Evolutionary conservation across 2,888 invertebrate species (phyloP), one percentile per base, ranked within the genome.

Genomic region (Tolmerus cingulatus): DNA sequence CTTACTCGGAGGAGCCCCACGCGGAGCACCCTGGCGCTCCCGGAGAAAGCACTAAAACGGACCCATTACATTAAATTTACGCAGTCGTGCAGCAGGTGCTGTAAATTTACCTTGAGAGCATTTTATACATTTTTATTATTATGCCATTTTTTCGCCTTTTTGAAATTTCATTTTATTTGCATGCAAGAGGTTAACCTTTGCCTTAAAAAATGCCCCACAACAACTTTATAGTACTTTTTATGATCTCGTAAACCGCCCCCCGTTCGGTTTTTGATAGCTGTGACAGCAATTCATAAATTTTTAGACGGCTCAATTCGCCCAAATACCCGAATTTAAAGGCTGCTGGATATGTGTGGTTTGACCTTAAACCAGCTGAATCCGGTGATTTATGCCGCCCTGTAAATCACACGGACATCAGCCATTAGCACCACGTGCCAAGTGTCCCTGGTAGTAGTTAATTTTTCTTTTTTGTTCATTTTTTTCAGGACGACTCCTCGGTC

Each of bases 41-140:
- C n/a, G 14, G n/a, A 37, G 66, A 23, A 27, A 23, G 37, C 23
- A 82, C 27, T 57, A 34, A 46, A 82, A 57, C 27, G 19, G 30
- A 19, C 40, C 37, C 81, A 81, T 81, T 81, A 81, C 19, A 57
- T 23, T 55, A 81, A n/a, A 82, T 23, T 55, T 55, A 82, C 66
- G 82, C 57, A 57, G 37, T 34, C 82, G 37, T 82, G 82, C 57
- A 82, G 82, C 82, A 82, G 82, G 82, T 82, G 82, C 37, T 82
- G 82, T 57, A 57, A 82, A 82, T 82, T 66, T 66, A 82, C 82
- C 37, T 82, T 46, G 16, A 57, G 12, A 34, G 51, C n/a, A 23
- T 55, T 82, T 66, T 23, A 16, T 12, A 51, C 0, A 40, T 40
- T 40, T 23, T 55, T 51, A 57, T 27, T 37, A 51, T 57, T 23